Evolutionary conservation across 2,888 invertebrate genomes (phyloP).

Genomic region (Oeneis ivallda): DNA sequence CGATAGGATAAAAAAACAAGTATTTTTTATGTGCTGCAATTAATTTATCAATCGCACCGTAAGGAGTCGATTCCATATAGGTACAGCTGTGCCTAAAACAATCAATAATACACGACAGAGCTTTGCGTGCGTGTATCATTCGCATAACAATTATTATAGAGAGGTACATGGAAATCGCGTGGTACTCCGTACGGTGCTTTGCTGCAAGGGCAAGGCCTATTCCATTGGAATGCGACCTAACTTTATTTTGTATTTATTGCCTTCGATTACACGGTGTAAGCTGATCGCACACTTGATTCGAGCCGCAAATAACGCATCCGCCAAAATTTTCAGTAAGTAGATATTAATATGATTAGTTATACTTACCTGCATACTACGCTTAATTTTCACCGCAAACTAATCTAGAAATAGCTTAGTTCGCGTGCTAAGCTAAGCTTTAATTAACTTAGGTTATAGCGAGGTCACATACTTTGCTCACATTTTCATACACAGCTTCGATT

Average conservation of each 20-base stretch:
- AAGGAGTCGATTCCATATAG: conserved; percentile 51
- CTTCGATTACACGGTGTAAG: not conserved
- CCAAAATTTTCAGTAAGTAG: not conserved
- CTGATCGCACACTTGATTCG: conserved; percentile 1
- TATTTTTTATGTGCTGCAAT: conserved; percentile 32
- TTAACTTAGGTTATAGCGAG: too few species aligned
- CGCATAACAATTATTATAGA: conserved; percentile 69
- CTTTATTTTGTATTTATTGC: conserved; percentile 21
- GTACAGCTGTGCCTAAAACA: conserved; percentile 19
- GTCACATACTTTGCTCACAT: too few species aligned
- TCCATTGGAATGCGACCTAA: conserved; percentile 31
- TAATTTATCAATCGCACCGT: conserved; percentile 56
- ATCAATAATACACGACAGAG: conserved; percentile 36
- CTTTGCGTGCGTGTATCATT: conserved; percentile 75
- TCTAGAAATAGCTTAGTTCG: too few species aligned
- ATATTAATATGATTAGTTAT: too few species aligned
- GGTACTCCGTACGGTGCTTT: conserved; percentile 52
- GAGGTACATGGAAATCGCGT: conserved; percentile 73
- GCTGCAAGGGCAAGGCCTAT: conserved; percentile 43
- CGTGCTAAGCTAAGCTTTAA: too few species aligned
- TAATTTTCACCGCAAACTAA: too few species aligned
- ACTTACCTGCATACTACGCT: too few species aligned
- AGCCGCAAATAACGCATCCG: too few species aligned
- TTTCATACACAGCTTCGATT: too few species aligned
- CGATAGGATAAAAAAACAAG: not conserved